phyloP scores from a whole-genome alignment of 2,888 invertebrate species.

The Agapostemon virescens region DNA sequence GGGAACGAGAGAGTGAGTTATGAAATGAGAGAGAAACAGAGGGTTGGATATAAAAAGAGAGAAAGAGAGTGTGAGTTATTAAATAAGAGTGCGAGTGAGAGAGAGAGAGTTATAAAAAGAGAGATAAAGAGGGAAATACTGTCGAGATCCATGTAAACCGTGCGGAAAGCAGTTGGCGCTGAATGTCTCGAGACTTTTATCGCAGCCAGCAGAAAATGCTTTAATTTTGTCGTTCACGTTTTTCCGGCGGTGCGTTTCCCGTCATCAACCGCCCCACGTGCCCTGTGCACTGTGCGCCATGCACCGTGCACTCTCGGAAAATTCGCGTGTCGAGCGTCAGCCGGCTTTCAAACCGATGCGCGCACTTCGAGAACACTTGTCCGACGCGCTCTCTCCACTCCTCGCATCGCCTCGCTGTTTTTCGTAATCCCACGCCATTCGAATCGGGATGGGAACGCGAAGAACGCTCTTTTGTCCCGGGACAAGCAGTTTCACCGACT shows the following conservation, averaged over 20 bases:
- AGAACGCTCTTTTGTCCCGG: constrained; percentile 24
- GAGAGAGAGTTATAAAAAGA: not conserved
- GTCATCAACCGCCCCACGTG: constrained; percentile 26
- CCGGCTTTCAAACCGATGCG: constrained; percentile 17
- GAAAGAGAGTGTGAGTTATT: not conserved
- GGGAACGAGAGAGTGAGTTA: too few relatives aligned
- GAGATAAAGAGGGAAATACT: not conserved
- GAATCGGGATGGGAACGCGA: constrained; percentile 12
- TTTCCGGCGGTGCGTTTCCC: constrained; percentile 25
- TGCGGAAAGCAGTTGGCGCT: not conserved
- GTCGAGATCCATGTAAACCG: not conserved
- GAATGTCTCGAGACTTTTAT: constrained; percentile 23
- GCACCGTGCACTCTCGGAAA: not conserved
- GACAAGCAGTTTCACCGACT: constrained; percentile 11
- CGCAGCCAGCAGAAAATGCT: constrained; percentile 28
- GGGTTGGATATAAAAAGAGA: too few relatives aligned
- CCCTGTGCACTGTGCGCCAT: not conserved
- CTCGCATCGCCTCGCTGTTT: not conserved
- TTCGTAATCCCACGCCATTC: constrained; percentile 34
- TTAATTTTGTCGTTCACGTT: constrained; percentile 35
- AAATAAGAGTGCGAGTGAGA: not conserved
- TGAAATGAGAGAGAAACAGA: too few relatives aligned
- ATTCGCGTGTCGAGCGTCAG: constrained; percentile 20
- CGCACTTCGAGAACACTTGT: constrained; percentile 34
- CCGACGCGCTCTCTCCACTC: constrained; percentile 7